Evolutionary conservation across 1,140 invertebrate genomes (phyloP), one percentile per base, ranked within the genome.

Genomic region (Anastrepha ludens): DNA sequence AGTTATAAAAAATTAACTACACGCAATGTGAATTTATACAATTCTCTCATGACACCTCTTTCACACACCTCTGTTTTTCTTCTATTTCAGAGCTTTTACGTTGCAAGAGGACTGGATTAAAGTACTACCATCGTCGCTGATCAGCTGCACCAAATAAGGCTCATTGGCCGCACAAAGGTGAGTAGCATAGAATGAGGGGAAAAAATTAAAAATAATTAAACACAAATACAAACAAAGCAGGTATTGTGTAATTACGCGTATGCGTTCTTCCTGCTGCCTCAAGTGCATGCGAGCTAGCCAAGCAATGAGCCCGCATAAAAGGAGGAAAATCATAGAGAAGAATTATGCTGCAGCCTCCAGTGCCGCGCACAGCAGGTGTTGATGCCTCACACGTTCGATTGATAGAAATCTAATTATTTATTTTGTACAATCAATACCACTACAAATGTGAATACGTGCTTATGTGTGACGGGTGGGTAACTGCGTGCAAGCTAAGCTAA

Each of bases 401-500:
- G 50, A 81, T 81, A 81, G 44, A 81, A 81, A 81, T 81, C 74
- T 81, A 81, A 81, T 81, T 81, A 81, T 81, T 55, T 81, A 20
- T 81, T 55, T 81, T 81, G 2, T 17, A 17, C 4, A 5, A 17
- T 15, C 4, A 62, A 62, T 62, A n/a, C 13, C 29, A 29, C 29
- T 29, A 17, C 60, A 62, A 13, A 62, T 9, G 60, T n/a, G n/a
- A 4, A 17, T 62, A 62, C n/a, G 60, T 62, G 3, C 50, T 55
- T 62, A 17, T 62, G 29, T 29, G 29, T 29, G 29, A 29, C 29
- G 29, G 29, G 1, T 29, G 29, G 29, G 29, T 29, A 29, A 29
- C 29, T 29, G 29, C 29, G 29, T 29, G 29, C 29, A 29, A 29
- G 29, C 29, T 29, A 29, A 29, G 29, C 29, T 29, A 29, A 29